phyloP scores from a whole-genome alignment of 2,113 vertebrate species.

The Turnix velox region DNA sequence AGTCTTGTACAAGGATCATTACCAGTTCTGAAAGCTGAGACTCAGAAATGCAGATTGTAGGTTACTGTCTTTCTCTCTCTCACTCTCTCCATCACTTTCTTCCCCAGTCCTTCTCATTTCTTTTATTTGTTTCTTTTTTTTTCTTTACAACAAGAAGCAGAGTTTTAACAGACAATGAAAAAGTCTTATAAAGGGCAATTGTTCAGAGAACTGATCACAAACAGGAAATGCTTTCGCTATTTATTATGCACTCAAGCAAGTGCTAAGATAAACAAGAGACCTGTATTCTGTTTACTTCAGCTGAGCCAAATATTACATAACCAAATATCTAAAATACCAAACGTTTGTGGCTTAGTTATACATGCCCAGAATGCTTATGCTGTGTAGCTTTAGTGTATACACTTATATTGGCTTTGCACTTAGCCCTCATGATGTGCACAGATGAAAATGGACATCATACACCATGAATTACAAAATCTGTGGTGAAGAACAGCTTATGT shows the following conservation, averaged over 20 bases:
- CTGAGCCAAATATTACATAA: not conserved
- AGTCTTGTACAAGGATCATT: not conserved
- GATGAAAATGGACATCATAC: not conserved
- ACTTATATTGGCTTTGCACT: not conserved
- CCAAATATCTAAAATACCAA: not conserved
- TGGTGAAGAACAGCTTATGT: not conserved
- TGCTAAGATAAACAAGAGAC: not conserved
- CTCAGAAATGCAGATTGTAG: not conserved
- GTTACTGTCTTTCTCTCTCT: not conserved
- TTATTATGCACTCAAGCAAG: not conserved
- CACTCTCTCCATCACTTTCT: not conserved
- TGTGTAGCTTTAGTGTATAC: not conserved
- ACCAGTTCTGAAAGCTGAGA: constrained; percentile 13
- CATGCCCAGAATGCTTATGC: not conserved
- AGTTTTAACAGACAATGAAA: not conserved
- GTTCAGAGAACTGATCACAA: not conserved
- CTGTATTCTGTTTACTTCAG: not conserved
- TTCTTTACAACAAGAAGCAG: not conserved
- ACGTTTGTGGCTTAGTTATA: not conserved
- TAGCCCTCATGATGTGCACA: not conserved
- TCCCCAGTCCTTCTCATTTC: not conserved
- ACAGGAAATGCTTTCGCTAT: not conserved
- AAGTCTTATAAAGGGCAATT: not conserved
- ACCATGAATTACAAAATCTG: not conserved
- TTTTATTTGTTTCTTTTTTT: not conserved